Base-by-base conservation (phyloP, 2,797 vertebrate species). In the Otus scops region DNA sequence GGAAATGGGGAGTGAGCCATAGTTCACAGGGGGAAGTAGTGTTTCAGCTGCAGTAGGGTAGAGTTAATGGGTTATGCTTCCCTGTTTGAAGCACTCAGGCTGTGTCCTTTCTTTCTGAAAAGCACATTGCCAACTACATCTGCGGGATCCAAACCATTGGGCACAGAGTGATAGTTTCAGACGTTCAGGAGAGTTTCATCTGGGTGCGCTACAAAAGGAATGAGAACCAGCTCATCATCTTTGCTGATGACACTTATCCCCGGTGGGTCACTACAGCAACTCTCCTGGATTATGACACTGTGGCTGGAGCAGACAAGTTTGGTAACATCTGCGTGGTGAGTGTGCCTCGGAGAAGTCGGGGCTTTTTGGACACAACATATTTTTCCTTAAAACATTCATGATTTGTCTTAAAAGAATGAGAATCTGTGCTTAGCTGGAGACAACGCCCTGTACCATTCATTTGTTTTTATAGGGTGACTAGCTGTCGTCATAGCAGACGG, bases 181-280 rank as follows among this genome's bases (percentile, higher is more conserved):
- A 99, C 0, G 99, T 99, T 26, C 99, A 99, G 96, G 99, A 99
- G 98, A 99, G 99, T 95, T 98, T 99, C 85, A 99, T 99, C 97
- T 99, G 99, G 99, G 99, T 99, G 32, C 99, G 99, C 32, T 99
- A 99, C 97, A 98, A 99, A 63, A 98, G 99, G 59, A 99, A 99
- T 4, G 99, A 99, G 98, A 99, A 99, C 98, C 99, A 99, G 97
- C 98, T 99, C 61, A 99, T 99, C 97, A 99, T 99, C 97, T 99
- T 99, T 41, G 99, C 99, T 0, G 99, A 99, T 32, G 99, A 99
- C 93, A 99, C 99, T 5, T 98, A 99, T 41, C 99, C 99, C 1
- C 99, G 99, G 75, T 99, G 99, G 99, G 99, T 99, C 94, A 99
- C 99, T 6, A 99, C 99, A 0, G 99, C 99, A 59, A 99, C 99